These are phyloP conservation scores for Amazona ochrocephala DNA, from an alignment of 2,797 vertebrate species.

Conservation along the genomic window DNA sequence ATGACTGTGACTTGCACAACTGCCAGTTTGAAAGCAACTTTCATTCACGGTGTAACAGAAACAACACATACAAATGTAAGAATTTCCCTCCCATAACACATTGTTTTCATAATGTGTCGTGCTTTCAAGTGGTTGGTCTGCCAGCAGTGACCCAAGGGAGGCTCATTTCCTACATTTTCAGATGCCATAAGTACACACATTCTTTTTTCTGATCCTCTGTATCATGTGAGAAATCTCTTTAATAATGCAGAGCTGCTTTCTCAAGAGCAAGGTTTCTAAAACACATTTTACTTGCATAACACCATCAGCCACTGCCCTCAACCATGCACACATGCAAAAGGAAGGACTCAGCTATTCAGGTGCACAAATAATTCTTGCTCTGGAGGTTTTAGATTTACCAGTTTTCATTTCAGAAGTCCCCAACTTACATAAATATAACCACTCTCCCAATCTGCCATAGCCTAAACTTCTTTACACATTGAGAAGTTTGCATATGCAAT, in stretches of 20 bases:
- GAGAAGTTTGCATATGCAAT: neutral
- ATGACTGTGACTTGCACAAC: neutral
- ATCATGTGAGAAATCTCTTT: neutral
- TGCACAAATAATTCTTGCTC: neutral
- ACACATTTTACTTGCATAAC: neutral
- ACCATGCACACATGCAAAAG: fast-evolving
- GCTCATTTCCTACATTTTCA: neutral
- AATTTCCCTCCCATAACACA: neutral
- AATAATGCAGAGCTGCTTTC: neutral
- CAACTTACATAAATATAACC: neutral
- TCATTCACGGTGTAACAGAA: neutral
- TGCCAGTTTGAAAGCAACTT: fast-evolving
- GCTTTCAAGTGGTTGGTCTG: neutral
- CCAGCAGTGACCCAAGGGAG: neutral
- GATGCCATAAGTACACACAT: neutral
- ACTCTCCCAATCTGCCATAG: neutral
- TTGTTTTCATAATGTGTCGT: neutral
- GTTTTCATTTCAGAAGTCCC: neutral
- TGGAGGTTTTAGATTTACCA: neutral
- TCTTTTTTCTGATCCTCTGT: neutral
- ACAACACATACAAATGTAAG: fast-evolving
- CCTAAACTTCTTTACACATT: neutral
- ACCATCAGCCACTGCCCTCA: neutral
- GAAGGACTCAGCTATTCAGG: neutral
- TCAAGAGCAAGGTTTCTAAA: neutral